Evolutionary conservation across 2,113 vertebrate species (phyloP), one percentile per base, ranked within the genome.

Genomic region (Paratilapia polleni): DNA sequence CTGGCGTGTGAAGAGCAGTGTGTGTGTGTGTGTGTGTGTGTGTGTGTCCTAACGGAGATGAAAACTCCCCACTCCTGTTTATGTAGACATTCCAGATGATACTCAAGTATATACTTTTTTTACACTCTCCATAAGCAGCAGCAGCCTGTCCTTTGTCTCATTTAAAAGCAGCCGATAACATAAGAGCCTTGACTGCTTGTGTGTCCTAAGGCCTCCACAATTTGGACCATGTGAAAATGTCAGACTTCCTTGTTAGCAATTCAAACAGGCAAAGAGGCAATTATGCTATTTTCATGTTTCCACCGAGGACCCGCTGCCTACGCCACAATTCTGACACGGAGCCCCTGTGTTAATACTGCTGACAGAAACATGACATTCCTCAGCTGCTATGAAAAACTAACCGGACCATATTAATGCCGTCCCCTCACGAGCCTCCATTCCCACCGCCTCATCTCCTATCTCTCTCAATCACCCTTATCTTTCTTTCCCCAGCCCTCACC

Each of bases 181-280:
- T 22, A 66, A 80, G 76, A 80, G 47, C 31, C 61, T 58, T 2
- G 38, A 47, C 82, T 14, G 75, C 81, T 59, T 26, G 43, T 34
- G 22, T 94, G 95, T 96, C 93, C 93, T 81, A 91, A 94, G 92
- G 94, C 93, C 95, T 87, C 89, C 78, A 90, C 94, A 95, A 95
- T 92, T 91, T 90, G 91, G 94, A 92, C 82, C 81, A 90, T 96
- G 95, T 95, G 94, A 95, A 97, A 97, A 96, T 96, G 96, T 97
- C 96, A 94, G 94, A 92, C 94, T 95, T 83, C 82, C 96, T 96
- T 91, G 95, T 98, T 97, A 97, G 95, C 95, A 94, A 97, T 97
- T 97, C 94, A 96, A 96, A 96, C 93, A 91, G 93, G 95, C 96
- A 91, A 82, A 52, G 88, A 83, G 85, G 94, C 96, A 96, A 97